Evolutionary conservation across 2,797 vertebrate species (phyloP).

Genomic region (Enteromius viviparus): DNA sequence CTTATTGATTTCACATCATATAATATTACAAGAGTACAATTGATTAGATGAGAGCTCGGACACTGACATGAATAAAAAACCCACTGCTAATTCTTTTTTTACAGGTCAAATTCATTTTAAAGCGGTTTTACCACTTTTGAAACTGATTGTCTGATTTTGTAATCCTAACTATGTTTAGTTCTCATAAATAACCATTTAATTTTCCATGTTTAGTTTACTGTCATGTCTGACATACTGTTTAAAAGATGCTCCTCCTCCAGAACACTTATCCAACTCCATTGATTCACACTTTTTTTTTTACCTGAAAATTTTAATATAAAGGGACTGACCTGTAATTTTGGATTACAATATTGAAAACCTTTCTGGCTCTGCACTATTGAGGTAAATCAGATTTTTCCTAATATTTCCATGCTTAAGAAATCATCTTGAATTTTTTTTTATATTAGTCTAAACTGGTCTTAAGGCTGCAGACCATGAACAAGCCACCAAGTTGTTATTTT

Average conservation of each 20-base stretch:
- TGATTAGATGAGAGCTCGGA: not conserved
- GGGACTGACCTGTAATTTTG: not conserved
- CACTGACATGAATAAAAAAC: not conserved
- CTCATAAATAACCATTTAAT: constrained; percentile 8
- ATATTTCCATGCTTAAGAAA: not conserved
- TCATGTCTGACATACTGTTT: not conserved
- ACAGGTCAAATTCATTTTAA: not conserved
- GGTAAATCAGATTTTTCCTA: constrained; percentile 7
- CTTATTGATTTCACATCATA: constrained; percentile 12
- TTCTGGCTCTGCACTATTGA: constrained; percentile 30
- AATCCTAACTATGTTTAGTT: not conserved
- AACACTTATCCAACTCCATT: constrained; percentile 21
- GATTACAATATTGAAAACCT: not conserved
- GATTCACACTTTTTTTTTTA: constrained; percentile 21
- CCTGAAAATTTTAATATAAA: constrained; percentile 19
- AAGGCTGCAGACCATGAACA: not conserved
- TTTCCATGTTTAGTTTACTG: constrained; percentile 15
- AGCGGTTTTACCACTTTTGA: not conserved
- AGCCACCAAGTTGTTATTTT: not conserved
- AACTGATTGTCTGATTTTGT: not conserved
- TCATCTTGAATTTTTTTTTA: not conserved
- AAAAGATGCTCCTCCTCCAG: not conserved
- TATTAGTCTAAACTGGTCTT: not conserved
- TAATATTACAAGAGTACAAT: not conserved
- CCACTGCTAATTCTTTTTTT: not conserved